phyloP scores from a whole-genome alignment of 2,113 vertebrate genomes.

The Heterotis niloticus region DNA sequence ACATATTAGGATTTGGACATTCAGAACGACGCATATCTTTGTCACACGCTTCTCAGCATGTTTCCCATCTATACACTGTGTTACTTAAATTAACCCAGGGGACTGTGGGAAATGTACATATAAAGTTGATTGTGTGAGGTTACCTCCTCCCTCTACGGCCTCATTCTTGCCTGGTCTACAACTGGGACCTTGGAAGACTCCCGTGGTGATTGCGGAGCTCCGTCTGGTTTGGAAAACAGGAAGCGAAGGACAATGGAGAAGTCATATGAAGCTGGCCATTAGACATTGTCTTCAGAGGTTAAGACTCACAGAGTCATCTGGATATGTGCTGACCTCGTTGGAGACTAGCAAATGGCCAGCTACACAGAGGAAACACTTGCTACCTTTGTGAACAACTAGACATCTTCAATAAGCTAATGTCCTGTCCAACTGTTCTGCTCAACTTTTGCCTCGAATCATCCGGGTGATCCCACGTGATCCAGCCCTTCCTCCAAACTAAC shows the following conservation, averaged over 20 bases:
- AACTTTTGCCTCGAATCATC: background rate
- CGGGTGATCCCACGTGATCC: background rate
- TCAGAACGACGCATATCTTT: background rate
- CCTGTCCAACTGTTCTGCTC: background rate
- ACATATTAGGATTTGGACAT: background rate
- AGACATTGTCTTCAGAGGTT: background rate
- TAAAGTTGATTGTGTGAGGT: background rate
- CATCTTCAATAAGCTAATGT: background rate
- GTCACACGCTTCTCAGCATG: background rate
- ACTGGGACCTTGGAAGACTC: background rate
- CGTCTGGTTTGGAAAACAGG: conserved; percentile 40
- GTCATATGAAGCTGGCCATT: background rate
- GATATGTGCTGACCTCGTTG: background rate
- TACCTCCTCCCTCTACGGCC: background rate
- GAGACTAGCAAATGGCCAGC: background rate
- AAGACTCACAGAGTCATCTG: background rate
- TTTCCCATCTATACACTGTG: background rate
- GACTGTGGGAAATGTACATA: background rate
- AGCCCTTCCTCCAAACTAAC: conserved; percentile 20
- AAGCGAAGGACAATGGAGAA: conserved; percentile 44
- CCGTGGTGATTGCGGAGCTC: background rate
- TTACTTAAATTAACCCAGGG: background rate
- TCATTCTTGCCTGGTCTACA: background rate
- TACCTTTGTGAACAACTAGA: background rate
- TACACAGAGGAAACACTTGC: background rate